Percentiles rank a stretch among this genome's conserved stretches.
Conservation (phyloP, 2,113 vertebrate genomes). For the Rattus norvegicus region GRCr8 NC_086024.1:93153501-93154000, state of each 20-base stretch:
- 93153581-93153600: not conserved
- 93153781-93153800: not conserved
- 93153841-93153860: not conserved
- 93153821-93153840: not conserved
- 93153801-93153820: not conserved
- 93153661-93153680: too few species aligned
- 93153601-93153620: not conserved
- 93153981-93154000: not conserved
- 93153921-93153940: conserved; percentile 17
- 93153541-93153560: not conserved
- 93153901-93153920: not conserved
- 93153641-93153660: too few species aligned
- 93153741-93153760: too few species aligned
- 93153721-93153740: too few species aligned
- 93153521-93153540: not conserved
- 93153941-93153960: conserved; percentile 10
- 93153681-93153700: too few species aligned
- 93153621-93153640: too few species aligned
- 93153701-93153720: too few species aligned
- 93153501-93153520: not conserved
- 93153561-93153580: not conserved
- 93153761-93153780: not conserved
- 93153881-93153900: not conserved
- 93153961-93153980: conserved; percentile 18
- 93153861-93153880: not conserved